A percentile compares a stretch with the other conserved stretches of the same genome.
Conservation (phyloP, 2,797 vertebrate species). For the Ctenochaetus hawaiiensis region DNA sequence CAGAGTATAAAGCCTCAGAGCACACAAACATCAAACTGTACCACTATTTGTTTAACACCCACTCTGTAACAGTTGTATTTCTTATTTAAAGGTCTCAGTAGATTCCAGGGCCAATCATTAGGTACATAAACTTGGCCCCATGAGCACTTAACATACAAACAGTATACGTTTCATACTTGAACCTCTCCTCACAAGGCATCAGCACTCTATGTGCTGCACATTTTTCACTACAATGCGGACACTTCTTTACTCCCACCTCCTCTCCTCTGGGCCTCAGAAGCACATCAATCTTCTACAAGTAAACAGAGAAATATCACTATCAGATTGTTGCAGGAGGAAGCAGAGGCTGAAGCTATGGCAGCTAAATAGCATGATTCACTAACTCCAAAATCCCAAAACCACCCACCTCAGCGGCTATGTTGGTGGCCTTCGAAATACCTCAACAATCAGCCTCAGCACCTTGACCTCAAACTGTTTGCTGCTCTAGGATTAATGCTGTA, state of each 20-base stretch:
- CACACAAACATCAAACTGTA: slow-evolving; percentile 10
- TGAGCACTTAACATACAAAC: slow-evolving; percentile 13
- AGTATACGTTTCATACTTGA: slow-evolving; percentile 17
- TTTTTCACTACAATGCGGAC: slow-evolving; percentile 34
- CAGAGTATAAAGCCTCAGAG: slow-evolving; percentile 15
- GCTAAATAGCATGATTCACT: slow-evolving; percentile 67
- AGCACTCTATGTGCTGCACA: slow-evolving; percentile 20
- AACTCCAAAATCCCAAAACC: slow-evolving; percentile 43
- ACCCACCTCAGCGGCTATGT: slow-evolving; percentile 32
- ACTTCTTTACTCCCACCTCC: slow-evolving; percentile 55
- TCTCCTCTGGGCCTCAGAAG: slow-evolving; percentile 40
- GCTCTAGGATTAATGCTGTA: slow-evolving; percentile 47
- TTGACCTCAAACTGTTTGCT: slow-evolving; percentile 44
- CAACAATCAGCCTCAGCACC: slow-evolving; percentile 43
- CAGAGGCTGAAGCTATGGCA: slow-evolving; percentile 55
- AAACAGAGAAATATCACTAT: slow-evolving; percentile 60
- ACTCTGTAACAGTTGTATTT: slow-evolving; percentile 28
- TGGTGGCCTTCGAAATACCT: slow-evolving; percentile 45
- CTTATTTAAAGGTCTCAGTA: slow-evolving; percentile 4
- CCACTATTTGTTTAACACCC: slow-evolving; percentile 22
- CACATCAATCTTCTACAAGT: slow-evolving; percentile 53
- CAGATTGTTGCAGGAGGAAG: slow-evolving; percentile 56
- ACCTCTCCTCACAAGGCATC: slow-evolving; percentile 31
- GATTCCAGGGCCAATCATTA: slow-evolving; percentile 25
- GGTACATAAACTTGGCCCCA: slow-evolving; percentile 17